phyloP scores from a whole-genome alignment of 2,113 vertebrate genomes.

The Scolopax mira region DNA sequence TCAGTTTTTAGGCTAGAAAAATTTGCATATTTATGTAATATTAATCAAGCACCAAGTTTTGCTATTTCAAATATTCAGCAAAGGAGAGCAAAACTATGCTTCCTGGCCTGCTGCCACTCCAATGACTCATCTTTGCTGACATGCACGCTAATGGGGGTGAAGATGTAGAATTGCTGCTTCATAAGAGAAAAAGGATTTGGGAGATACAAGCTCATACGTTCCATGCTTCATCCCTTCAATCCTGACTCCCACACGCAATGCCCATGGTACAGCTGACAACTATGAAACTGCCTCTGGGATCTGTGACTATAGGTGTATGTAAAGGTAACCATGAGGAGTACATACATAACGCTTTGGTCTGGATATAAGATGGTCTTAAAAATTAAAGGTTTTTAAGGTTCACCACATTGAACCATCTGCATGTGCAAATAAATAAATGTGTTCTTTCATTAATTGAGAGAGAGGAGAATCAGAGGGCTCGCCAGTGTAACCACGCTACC shows the following conservation, averaged over 20 bases:
- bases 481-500: not conserved
- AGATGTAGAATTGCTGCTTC: slow-evolving; percentile 7
- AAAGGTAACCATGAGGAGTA: not conserved
- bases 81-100: slow-evolving; percentile 7
- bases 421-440: not conserved
- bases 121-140: slow-evolving; percentile 52
- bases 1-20: not conserved
- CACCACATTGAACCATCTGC: not conserved
- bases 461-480: not conserved
- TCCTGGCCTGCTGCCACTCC: slow-evolving; percentile 30
- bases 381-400: too few species aligned
- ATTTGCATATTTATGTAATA: slow-evolving; percentile 44
- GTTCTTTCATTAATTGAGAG: not conserved
- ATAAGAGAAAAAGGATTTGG: slow-evolving; percentile 9
- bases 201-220: not conserved
- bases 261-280: not conserved
- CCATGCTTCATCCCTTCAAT: not conserved
- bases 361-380: not conserved
- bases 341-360: not conserved
- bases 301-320: not conserved
- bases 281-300: not conserved
- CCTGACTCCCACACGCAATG: not conserved
- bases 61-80: slow-evolving; percentile 35
- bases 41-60: slow-evolving; percentile 39
- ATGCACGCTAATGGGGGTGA: not conserved